These are phyloP conservation scores for Spheniscus mendiculus DNA, from an alignment of 2,113 vertebrate genomes.

Conservation along the genomic window DNA sequence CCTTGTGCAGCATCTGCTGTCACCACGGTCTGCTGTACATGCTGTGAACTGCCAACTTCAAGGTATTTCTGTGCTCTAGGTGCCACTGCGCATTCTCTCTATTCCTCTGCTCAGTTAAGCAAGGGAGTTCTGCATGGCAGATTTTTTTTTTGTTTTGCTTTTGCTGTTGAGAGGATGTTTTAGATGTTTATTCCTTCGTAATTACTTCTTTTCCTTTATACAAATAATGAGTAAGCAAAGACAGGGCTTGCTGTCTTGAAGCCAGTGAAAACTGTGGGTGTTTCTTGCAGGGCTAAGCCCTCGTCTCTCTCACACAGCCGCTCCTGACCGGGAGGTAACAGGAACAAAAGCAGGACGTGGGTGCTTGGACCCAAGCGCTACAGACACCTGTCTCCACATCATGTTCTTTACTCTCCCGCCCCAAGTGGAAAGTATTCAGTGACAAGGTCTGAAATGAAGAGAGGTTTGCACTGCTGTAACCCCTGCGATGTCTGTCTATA, in stretches of 20 bases:
- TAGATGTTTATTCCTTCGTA: background rate
- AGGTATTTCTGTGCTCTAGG: background rate
- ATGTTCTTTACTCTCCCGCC: accelerated
- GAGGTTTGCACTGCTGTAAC: background rate
- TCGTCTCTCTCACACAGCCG: background rate
- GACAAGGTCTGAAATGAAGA: background rate
- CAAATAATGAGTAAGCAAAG: slow-evolving; percentile 37
- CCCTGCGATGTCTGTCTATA: background rate
- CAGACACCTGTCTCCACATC: background rate
- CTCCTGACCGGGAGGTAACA: background rate
- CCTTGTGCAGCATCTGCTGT: background rate
- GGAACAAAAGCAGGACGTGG: background rate
- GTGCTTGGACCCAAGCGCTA: background rate
- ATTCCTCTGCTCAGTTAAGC: background rate
- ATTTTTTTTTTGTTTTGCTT: background rate
- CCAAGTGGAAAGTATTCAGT: background rate
- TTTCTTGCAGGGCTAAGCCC: background rate
- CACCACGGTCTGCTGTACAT: background rate
- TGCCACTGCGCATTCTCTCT: background rate
- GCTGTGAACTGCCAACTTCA: background rate
- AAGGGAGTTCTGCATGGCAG: background rate
- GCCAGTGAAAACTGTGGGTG: background rate
- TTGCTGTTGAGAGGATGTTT: background rate
- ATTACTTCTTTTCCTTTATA: slow-evolving; percentile 3
- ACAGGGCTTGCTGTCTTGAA: background rate